A percentile compares a stretch with the other conserved stretches of the same genome.
Conservation (phyloP, 2,797 vertebrate species). For the Harpagifer antarcticus region DNA sequence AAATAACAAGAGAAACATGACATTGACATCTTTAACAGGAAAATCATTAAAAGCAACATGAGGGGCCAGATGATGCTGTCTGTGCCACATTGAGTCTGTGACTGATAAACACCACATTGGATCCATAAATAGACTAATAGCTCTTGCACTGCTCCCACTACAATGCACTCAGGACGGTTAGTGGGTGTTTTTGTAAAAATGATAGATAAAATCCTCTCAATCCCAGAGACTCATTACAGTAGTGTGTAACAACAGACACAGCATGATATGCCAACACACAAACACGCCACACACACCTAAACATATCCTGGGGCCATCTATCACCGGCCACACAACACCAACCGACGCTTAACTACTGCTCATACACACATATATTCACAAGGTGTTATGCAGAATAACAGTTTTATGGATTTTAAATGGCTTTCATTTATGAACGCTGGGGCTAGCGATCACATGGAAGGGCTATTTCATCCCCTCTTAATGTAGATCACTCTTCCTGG, state of each 20-base stretch:
- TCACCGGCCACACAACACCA: conserved; percentile 61
- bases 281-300: conserved; percentile 47
- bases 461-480: conserved; percentile 81
- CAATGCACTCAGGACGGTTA: conserved; percentile 63
- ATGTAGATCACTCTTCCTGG: conserved; percentile 78
- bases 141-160: conserved; percentile 65
- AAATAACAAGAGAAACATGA: conserved; percentile 78
- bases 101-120: conserved; percentile 75
- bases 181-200: conserved; percentile 73
- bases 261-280: conserved; percentile 46
- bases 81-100: conserved; percentile 68
- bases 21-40: conserved; percentile 81
- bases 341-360: conserved; percentile 74
- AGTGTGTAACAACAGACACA: conserved; percentile 60
- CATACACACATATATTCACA: conserved; percentile 82
- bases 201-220: conserved; percentile 76
- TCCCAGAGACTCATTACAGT: conserved; percentile 67
- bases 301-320: conserved; percentile 63
- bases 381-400: conserved; percentile 85
- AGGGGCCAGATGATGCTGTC: conserved; percentile 78
- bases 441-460: conserved; percentile 79
- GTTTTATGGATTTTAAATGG: conserved; percentile 86
- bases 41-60: conserved; percentile 82
- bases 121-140: conserved; percentile 78
- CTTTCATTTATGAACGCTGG: conserved; percentile 82